phyloP scores from a whole-genome alignment of 1,140 invertebrate species.

The Nymphalis io region DNA sequence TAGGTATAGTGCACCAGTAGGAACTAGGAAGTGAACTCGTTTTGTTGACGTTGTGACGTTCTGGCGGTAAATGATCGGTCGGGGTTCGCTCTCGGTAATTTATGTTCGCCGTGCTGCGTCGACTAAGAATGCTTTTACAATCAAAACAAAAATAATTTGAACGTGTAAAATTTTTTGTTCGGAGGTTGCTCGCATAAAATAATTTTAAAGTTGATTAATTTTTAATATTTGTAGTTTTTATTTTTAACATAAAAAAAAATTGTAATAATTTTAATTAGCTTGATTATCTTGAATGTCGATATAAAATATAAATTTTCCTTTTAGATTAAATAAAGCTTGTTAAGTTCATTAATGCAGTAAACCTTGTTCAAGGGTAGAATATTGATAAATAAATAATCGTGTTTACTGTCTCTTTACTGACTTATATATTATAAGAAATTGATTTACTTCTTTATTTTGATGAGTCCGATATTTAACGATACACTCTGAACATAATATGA shows the following conservation, averaged over 20 bases:
- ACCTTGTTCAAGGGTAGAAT: constrained; percentile 5
- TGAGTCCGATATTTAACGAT: neutral
- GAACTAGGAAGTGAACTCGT: constrained; percentile 11
- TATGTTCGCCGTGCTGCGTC: constrained; percentile 31
- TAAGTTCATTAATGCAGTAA: neutral
- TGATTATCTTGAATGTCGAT: too few relatives aligned
- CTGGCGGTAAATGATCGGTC: constrained; percentile 37
- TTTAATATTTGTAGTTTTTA: too few relatives aligned
- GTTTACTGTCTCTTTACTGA: neutral
- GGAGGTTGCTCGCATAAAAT: too few relatives aligned
- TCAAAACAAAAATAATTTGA: neutral
- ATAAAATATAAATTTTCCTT: too few relatives aligned
- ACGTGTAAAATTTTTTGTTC: too few relatives aligned
- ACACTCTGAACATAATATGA: neutral
- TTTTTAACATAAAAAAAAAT: too few relatives aligned
- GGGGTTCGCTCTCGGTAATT: constrained; percentile 33
- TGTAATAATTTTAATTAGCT: too few relatives aligned
- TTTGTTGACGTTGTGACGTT: constrained; percentile 36
- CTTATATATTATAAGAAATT: constrained; percentile 3
- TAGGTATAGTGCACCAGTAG: too few relatives aligned
- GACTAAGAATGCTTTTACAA: neutral
- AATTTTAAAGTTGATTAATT: too few relatives aligned
- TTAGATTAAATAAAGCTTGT: too few relatives aligned
- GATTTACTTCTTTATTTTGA: constrained; percentile 21
- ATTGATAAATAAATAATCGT: constrained; percentile 9